A percentile compares a stretch with the other conserved stretches of the same genome.
phyloP scores from a whole-genome alignment of 2,888 invertebrate species.

The Tethea ocularis region DNA sequence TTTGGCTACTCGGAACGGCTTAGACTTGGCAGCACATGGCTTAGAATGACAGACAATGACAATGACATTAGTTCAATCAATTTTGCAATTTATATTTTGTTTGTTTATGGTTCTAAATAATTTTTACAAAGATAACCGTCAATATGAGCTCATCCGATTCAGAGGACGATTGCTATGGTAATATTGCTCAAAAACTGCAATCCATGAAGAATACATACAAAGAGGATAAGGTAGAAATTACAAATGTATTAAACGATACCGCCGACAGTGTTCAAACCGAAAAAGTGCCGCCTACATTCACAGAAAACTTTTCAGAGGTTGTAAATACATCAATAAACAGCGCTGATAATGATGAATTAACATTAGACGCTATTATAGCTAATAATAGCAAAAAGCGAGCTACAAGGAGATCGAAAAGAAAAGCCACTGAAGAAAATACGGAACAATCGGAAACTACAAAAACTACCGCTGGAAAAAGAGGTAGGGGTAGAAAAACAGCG shows the following conservation, averaged over 20 bases:
- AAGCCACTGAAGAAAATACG: slow-evolving; percentile 9
- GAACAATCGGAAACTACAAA: slow-evolving; percentile 4
- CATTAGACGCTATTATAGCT: slow-evolving; percentile 44
- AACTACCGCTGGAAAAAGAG: slow-evolving; percentile 17
- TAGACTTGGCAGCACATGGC: no score
- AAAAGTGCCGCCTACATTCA: slow-evolving; percentile 13
- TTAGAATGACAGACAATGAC: no score
- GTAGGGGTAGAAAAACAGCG: slow-evolving; percentile 19
- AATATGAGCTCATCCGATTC: slow-evolving; percentile 67
- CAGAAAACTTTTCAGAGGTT: slow-evolving; percentile 12
- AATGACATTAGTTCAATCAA: no score
- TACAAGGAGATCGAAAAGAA: slow-evolving; percentile 13
- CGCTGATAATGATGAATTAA: slow-evolving; percentile 35
- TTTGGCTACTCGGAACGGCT: no score
- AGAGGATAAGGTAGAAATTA: slow-evolving; percentile 42
- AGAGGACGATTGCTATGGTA: slow-evolving; percentile 72
- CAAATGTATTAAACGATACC: slow-evolving; percentile 38
- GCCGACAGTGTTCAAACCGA: slow-evolving; percentile 22
- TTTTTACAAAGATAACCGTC: not conserved
- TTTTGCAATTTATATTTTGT: not conserved
- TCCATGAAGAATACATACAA: slow-evolving; percentile 50
- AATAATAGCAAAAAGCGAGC: slow-evolving; percentile 26
- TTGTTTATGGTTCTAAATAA: not conserved
- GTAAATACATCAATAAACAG: slow-evolving; percentile 24
- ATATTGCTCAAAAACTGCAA: slow-evolving; percentile 59